Evolutionary conservation across 2,797 vertebrate species (phyloP).

Genomic region (Smutsia temminckii): DNA sequence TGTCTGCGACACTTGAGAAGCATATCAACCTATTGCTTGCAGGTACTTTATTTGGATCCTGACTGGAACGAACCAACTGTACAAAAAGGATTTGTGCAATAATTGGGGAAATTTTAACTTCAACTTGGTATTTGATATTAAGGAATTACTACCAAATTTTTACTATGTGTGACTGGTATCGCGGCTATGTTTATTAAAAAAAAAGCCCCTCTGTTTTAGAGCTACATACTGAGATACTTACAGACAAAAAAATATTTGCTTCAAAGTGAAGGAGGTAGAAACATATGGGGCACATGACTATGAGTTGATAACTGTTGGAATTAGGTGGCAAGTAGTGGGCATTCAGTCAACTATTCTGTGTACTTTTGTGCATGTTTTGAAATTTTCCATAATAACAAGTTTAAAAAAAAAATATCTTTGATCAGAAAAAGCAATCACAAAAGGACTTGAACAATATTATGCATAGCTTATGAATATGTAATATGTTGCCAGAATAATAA

Average conservation of each 20-base stretch:
- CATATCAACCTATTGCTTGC: not conserved
- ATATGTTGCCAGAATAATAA: not conserved
- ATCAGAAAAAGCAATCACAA: not conserved
- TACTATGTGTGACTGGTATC: not conserved
- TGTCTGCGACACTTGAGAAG: not conserved
- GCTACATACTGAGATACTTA: not conserved
- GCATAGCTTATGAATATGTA: not conserved
- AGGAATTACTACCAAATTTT: not conserved
- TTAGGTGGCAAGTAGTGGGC: not conserved
- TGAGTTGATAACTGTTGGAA: not conserved
- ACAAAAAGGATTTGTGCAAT: not conserved
- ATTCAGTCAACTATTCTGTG: not conserved
- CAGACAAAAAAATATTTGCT: slow-evolving; percentile 12
- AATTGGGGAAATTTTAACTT: not conserved
- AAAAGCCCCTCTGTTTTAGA: slow-evolving; percentile 2
- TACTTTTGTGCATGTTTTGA: not conserved
- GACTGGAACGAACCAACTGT: not conserved
- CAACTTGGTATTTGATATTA: not conserved
- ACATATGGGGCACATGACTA: not conserved
- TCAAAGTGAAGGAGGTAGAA: not conserved
- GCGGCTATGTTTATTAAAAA: not conserved
- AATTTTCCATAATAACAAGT: not conserved
- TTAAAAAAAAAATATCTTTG: not conserved
- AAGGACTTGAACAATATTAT: not conserved
- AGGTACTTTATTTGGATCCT: not conserved